Base-by-base conservation (phyloP, 2,797 vertebrate species). In the Artibeus jamaicensis region DNA sequence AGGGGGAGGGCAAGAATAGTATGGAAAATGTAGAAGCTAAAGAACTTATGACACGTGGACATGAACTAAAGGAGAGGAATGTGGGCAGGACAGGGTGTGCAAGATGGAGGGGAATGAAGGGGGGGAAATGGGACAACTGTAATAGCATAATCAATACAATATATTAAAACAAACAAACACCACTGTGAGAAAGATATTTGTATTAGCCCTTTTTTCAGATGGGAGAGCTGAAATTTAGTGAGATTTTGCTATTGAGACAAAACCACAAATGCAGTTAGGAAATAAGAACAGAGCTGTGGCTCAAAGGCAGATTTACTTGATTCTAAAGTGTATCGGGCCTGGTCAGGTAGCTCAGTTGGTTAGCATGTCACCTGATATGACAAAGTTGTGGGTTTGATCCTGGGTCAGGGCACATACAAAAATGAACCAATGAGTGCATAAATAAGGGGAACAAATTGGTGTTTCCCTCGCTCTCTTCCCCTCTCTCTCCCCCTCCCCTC, bases 221-320 rank as follows among this genome's bases (percentile, higher is more conserved):
- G 62, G 5, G 16, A 71, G 76, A 94, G 10, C 42, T 79, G 19
- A 79, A 91, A 5, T 19, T 86, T 62, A 86, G 3, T 82, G 62
- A 86, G 68, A 82, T 89, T 87, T 82, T 89, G 5, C 57, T 86
- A 12, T 94, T 92, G 73, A 83, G 34, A 92, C 34, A 91, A 57
- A 53, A 86, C 11, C 6, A 37, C 55, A 74, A 34, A 53, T 6
- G 24, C 73, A 44, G 39, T 29, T 91, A 91, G 68, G 8, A 53
- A 53, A 53, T 53, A 53, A 53, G 50, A 84, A 67, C 32, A 62
- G 26, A 73, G 11, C 39, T 70, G 48, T 53, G 29, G 21, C 18
- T 74, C 24, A 92, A 83, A 83, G 34, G 26, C 29, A 42, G 10
- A 1, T 83, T 50, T 84, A n/a, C 34, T 39, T 76, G 55, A 70